These are phyloP conservation scores for Oreamnos americanus DNA, from an alignment of 2,113 vertebrate species.

Conservation along the genomic window DNA sequence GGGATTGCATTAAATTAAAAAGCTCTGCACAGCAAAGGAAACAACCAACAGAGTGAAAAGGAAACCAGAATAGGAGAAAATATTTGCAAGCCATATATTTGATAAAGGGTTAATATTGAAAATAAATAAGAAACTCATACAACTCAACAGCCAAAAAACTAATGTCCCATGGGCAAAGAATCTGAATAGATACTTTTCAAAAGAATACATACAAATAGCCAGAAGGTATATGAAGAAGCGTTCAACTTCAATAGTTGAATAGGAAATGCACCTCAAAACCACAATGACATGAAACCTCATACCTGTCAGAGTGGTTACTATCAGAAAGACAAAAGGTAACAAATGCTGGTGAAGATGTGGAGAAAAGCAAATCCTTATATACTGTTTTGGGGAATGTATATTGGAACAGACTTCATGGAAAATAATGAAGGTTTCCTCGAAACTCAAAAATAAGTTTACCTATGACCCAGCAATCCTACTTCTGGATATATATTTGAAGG, in stretches of 20 bases:
- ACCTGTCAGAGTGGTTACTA: not conserved
- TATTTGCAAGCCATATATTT: not conserved
- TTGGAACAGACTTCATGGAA: not conserved
- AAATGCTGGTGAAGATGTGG: not conserved
- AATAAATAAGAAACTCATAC: not conserved
- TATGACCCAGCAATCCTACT: not conserved
- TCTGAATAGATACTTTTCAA: not conserved
- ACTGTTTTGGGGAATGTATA: not conserved
- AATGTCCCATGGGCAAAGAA: not conserved
- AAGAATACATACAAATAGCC: not conserved
- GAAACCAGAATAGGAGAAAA: not conserved
- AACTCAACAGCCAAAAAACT: not conserved
- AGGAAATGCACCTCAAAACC: not conserved
- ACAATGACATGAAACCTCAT: not conserved
- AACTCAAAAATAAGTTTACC: not conserved
- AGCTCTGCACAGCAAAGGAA: not conserved
- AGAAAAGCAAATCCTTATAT: not conserved
- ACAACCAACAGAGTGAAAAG: not conserved
- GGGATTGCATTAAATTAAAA: not conserved
- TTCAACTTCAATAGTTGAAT: not conserved
- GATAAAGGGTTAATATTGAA: not conserved
- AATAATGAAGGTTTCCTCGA: not conserved
- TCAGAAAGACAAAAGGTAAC: not conserved
- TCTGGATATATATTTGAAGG: not conserved
- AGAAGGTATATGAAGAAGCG: not conserved